phyloP scores from a whole-genome alignment of 30 jellyfish, hydroid and myxozoan genomes.

The Chrysaora quinquecirrha region DNA sequence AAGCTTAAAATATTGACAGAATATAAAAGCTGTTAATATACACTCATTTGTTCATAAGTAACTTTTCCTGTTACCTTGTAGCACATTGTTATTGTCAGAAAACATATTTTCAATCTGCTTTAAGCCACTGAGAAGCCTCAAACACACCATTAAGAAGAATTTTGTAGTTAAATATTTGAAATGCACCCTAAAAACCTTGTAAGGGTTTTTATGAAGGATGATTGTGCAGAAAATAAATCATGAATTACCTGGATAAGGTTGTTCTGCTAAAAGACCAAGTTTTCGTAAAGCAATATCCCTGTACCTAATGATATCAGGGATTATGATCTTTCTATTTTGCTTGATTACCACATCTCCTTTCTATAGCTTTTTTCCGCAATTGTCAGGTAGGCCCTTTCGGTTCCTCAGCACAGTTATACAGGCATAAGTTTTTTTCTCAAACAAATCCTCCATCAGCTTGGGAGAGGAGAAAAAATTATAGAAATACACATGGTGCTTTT shows the following conservation, averaged over 20 bases:
- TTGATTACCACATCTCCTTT: too few species aligned
- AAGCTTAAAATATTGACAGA: too few species aligned
- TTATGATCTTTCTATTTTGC: too few species aligned
- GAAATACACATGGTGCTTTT: constrained; percentile 9
- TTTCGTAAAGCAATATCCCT: constrained; percentile 7
- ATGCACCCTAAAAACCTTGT: neutral
- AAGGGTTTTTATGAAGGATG: neutral
- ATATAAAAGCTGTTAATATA: too few species aligned
- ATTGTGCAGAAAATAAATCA: neutral
- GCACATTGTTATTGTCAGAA: neutral
- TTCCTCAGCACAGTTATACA: constrained; percentile 38
- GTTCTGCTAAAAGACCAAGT: neutral
- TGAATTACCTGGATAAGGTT: constrained; percentile 5
- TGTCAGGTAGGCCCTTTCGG: constrained; percentile 43
- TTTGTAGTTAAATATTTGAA: neutral
- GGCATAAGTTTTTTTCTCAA: constrained; percentile 5
- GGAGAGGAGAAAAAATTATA: constrained; percentile 32
- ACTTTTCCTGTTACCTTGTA: neutral
- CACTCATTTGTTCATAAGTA: neutral
- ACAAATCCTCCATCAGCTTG: constrained; percentile 14
- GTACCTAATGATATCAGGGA: constrained; percentile 6
- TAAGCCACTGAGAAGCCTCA: constrained; percentile 1
- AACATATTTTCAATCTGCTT: neutral
- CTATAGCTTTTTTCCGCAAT: too few species aligned
- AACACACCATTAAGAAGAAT: neutral